Conservation (phyloP, 2,797 vertebrate genomes). For the Coreius guichenoti region DNA sequence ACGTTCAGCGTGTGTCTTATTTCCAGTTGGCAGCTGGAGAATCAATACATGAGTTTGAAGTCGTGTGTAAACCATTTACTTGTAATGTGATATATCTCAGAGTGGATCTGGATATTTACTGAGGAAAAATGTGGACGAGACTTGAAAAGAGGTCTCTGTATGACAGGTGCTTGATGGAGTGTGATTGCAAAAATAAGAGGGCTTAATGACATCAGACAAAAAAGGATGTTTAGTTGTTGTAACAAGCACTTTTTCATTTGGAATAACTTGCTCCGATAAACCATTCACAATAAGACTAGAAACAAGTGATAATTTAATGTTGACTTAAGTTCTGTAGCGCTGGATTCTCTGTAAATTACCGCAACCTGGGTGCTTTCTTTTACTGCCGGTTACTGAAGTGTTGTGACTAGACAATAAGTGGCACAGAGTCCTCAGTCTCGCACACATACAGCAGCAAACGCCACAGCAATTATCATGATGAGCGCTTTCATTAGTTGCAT, state of each 20-base stretch:
- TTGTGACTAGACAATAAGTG: slow-evolving; percentile 29
- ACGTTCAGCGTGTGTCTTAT: neutral
- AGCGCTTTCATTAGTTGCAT: slow-evolving; percentile 67
- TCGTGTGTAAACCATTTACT: neutral
- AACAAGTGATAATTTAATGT: neutral
- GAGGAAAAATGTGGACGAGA: neutral
- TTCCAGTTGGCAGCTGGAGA: neutral
- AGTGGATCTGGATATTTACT: neutral
- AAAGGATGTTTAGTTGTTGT: neutral
- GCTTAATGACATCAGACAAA: neutral
- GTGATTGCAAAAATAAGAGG: neutral
- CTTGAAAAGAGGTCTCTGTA: neutral
- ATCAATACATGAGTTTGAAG: slow-evolving; percentile 1
- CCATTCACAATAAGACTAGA: neutral
- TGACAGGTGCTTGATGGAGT: neutral
- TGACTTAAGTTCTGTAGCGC: neutral
- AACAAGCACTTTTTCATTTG: neutral
- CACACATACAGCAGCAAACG: slow-evolving; percentile 23
- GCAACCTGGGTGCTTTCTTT: neutral
- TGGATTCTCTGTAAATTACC: neutral
- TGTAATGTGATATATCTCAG: neutral
- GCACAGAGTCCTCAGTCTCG: neutral
- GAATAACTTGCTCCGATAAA: neutral
- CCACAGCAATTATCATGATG: slow-evolving; percentile 54
- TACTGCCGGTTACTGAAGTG: neutral